Percentiles rank a stretch among this genome's conserved stretches.
phyloP scores from a whole-genome alignment of 2,888 invertebrate genomes.

The Sarcophaga carnaria region DNA sequence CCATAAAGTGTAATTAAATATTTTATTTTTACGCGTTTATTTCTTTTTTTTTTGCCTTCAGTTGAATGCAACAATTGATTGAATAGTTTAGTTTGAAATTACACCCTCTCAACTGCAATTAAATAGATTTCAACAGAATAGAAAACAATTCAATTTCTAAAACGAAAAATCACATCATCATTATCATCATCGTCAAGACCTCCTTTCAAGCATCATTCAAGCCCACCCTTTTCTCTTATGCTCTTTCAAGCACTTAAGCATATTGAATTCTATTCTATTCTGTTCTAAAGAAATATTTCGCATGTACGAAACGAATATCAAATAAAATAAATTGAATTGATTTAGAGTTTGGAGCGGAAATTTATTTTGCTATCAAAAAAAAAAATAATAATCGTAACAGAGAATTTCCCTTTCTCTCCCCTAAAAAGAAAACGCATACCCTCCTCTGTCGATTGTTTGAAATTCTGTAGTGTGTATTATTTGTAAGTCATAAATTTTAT shows the following conservation, averaged over 20 bases:
- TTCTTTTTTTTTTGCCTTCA: neutral
- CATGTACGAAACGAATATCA: neutral
- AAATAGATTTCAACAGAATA: conserved; percentile 61
- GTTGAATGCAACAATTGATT: conserved; percentile 59
- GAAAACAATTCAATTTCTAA: neutral
- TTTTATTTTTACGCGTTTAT: neutral
- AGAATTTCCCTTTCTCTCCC: conserved; percentile 56
- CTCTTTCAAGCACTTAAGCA: conserved; percentile 5
- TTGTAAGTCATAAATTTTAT: conserved; percentile 81
- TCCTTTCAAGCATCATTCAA: conserved; percentile 43
- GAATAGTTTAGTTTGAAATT: conserved; percentile 60
- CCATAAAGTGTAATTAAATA: neutral
- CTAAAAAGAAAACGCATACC: conserved; percentile 46
- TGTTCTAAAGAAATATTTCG: neutral
- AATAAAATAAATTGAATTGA: conserved; percentile 65
- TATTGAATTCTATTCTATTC: conserved; percentile 23
- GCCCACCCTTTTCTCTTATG: conserved; percentile 17
- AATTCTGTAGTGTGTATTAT: conserved; percentile 73
- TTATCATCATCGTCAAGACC: conserved; percentile 39
- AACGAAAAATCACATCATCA: conserved; percentile 59
- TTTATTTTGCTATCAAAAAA: conserved; percentile 39
- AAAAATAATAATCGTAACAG: conserved; percentile 17
- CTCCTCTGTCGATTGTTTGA: neutral
- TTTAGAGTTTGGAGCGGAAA: conserved; percentile 63
- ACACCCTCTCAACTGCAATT: conserved; percentile 69